Evolutionary conservation across 2,888 invertebrate species (phyloP).

Genomic region (Taphrorychus bicolor): DNA sequence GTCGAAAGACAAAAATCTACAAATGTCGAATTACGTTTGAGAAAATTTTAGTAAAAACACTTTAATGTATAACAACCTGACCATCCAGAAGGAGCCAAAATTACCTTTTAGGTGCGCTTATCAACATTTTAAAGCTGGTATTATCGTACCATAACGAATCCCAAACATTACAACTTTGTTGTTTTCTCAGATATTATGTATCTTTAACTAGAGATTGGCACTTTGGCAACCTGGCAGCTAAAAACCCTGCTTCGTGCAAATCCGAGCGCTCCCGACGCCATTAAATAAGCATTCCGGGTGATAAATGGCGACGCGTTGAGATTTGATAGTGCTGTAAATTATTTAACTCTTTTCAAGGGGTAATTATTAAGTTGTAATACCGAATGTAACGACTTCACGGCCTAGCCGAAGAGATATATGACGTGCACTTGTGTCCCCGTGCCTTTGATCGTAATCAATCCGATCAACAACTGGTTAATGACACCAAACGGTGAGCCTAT

Average conservation of each 20-base stretch:
- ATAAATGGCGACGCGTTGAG: conserved; percentile 62
- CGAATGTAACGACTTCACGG: conserved; percentile 36
- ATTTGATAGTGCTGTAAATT: conserved; percentile 62
- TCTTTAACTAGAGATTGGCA: too few relatives aligned
- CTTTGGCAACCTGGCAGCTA: conserved; percentile 26
- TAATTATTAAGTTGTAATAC: conserved; percentile 54
- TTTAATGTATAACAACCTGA: too few relatives aligned
- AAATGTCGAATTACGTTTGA: too few relatives aligned
- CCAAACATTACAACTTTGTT: too few relatives aligned
- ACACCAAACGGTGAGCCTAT: too few relatives aligned
- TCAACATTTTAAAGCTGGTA: too few relatives aligned
- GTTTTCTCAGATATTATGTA: too few relatives aligned
- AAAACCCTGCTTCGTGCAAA: conserved; percentile 51
- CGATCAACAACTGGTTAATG: background rate
- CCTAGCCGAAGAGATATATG: conserved; percentile 5
- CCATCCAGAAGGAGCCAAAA: too few relatives aligned
- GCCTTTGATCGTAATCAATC: background rate
- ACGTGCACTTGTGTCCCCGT: background rate
- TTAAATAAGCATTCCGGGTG: conserved; percentile 62
- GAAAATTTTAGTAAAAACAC: too few relatives aligned
- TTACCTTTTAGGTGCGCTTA: too few relatives aligned
- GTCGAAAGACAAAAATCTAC: too few relatives aligned
- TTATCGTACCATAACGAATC: too few relatives aligned
- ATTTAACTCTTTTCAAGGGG: conserved; percentile 61
- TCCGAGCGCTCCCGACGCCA: conserved; percentile 57